These are phyloP conservation scores for Anthopleura sola DNA, from an alignment of 64 coral and sea anemone species.

Conservation along the genomic window DNA sequence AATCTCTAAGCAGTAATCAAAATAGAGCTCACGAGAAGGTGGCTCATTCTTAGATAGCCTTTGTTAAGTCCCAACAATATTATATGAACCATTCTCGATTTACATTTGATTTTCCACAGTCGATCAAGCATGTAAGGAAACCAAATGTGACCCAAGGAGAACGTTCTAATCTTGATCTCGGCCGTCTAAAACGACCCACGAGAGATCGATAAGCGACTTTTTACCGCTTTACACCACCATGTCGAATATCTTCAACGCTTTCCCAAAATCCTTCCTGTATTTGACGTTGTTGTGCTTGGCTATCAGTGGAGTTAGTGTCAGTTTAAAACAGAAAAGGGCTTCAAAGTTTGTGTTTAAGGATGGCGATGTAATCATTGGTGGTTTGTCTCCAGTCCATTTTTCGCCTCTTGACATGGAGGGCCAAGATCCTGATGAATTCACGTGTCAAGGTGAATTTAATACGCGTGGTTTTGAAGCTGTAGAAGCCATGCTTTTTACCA, in stretches of 20 bases:
- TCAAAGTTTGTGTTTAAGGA: constrained; percentile 49
- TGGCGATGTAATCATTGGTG: constrained; percentile 78
- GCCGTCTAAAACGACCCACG: not conserved
- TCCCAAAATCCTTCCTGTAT: not conserved
- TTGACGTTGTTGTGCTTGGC: not conserved
- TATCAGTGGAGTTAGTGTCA: not conserved
- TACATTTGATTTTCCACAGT: not conserved
- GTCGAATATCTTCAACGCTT: not conserved
- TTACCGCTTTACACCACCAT: not conserved
- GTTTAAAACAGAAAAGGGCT: not conserved
- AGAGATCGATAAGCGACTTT: not conserved
- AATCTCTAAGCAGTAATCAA: constrained; percentile 1
- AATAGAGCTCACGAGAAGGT: not conserved
- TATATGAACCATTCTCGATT: not conserved
- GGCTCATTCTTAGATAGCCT: not conserved
- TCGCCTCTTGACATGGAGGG: constrained; percentile 53
- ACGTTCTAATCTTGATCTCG: not conserved
- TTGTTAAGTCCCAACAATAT: constrained; percentile 3
- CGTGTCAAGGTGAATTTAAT: constrained; percentile 64
- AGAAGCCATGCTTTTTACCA: constrained; percentile 76
- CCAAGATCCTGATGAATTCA: constrained; percentile 52
- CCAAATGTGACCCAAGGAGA: not conserved
- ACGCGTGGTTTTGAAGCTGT: constrained; percentile 84
- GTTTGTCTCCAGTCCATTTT: constrained; percentile 80
- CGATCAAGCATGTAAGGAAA: not conserved